Base-by-base conservation (phyloP, 2,113 vertebrate species). In the Alligator mississippiensis region DNA sequence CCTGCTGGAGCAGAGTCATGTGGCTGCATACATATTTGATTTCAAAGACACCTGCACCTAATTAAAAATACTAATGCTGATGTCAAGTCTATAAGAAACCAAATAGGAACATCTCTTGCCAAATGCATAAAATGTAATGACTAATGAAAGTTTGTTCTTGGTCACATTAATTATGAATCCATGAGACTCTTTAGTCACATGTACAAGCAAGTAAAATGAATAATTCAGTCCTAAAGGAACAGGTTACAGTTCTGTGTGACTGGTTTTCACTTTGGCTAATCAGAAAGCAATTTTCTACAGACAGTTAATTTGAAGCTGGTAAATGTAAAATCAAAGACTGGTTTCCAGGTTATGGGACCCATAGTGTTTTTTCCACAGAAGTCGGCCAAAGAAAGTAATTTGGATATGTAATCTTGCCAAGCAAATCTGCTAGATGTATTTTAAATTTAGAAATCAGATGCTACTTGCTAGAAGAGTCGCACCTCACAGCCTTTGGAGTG, bases 1-100 rank as follows among this genome's bases (percentile, higher is more conserved):
- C 79, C 95, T 92, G 88, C 89, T 79, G 96, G 93, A 34, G 14
- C 11, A 14, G 80, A 72, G 2, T 8, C 68, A 8, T 13, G 59
- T 58, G n/a, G 47, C 47, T 47, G 47, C 47, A 9, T 47, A 47
- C 47, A 47, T 47, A 47, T 47, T 12, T 0, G 1, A 1, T 22
- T 6, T 1, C 5, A 75, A 16, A 4, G 58, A 34, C 21, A 58
- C 34, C 34, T 34, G 47, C 80, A 38, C 1, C 1, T 24, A 54
- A 59, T 63, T 55, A 2, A 34, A 70, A 1, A 28, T 47, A 47
- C 47, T 47, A 47, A 47, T 47, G 9, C 47, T 8, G 47, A 47
- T 78, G 21, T n/a, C 1, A 4, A 24, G 24, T 6, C 80, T 47
- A 15, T 19, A 64, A 77, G 68, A 85, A 82, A 22, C 54, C 25